Evolutionary conservation across 2,888 invertebrate genomes (phyloP).

Genomic region (Hololepta plana): DNA sequence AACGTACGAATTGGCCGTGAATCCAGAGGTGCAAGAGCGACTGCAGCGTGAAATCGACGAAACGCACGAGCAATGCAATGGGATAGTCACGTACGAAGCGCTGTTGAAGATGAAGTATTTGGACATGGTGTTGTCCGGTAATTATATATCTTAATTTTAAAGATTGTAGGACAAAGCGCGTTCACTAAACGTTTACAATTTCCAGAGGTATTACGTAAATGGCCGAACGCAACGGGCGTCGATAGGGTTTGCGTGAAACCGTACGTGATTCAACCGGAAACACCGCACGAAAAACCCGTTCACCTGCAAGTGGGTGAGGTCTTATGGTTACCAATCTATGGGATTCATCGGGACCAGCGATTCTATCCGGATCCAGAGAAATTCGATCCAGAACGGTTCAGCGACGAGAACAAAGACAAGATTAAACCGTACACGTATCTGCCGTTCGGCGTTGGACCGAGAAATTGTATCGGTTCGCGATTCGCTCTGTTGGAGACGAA

Average conservation of each 20-base stretch:
- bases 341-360: slow-evolving; percentile 16
- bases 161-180: not conserved
- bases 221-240: slow-evolving; percentile 13
- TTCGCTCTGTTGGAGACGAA: slow-evolving; percentile 19
- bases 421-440: slow-evolving; percentile 25
- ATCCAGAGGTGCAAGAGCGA: slow-evolving; percentile 35
- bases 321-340: slow-evolving; percentile 15
- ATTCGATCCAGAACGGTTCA: slow-evolving; percentile 23
- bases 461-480: slow-evolving; percentile 38
- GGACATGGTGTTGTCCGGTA: slow-evolving; percentile 38
- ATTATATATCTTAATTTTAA: slow-evolving; percentile 5
- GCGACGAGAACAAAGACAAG: slow-evolving; percentile 33
- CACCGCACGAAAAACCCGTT: slow-evolving; percentile 10
- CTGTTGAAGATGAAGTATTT: slow-evolving; percentile 34
- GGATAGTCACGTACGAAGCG: slow-evolving; percentile 29
- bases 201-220: slow-evolving; percentile 16
- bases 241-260: slow-evolving; percentile 14
- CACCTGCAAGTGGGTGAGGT: slow-evolving; percentile 10
- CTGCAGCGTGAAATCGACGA: slow-evolving; percentile 31
- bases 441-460: slow-evolving; percentile 32
- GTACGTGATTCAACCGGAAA: slow-evolving; percentile 12
- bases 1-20: slow-evolving; percentile 34
- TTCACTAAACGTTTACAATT: slow-evolving; percentile 3
- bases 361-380: slow-evolving; percentile 16
- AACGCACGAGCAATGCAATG: slow-evolving; percentile 11